Base-by-base conservation (phyloP, 1,140 invertebrate genomes). In the Drosophila nigromelanica region DNA sequence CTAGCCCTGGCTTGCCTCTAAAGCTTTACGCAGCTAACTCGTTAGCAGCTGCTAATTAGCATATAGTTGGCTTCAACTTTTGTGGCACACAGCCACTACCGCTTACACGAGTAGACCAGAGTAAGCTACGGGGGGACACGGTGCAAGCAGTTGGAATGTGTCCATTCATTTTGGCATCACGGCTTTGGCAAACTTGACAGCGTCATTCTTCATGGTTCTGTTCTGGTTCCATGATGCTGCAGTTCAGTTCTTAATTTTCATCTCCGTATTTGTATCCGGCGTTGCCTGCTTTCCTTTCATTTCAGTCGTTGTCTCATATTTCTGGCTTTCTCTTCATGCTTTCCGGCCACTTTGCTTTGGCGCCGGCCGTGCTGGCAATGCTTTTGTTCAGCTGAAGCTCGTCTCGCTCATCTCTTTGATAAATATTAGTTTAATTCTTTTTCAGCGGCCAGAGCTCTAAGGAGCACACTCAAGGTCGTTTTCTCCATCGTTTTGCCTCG, bases 351-450 rank as follows among this genome's bases (percentile, higher is more conserved):
- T 67, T 72, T 74, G 37, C 48, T 35, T 58, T 82, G 82, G 82
- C 83, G 78, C 82, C 82, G 60, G 64, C 68, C 60, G 58, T 56
- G 60, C 59, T 81, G 58, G 48, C 71, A 43, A 45, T 63, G 56
- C 82, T 77, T 87, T 87, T 87, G 82, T 89, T 89, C 73, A 64
- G 66, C 68, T 87, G 77, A 73, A 89, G 82, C 79, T 82, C 79
- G 79, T 89, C 80, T 73, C 73, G 72, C 76, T 89, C 79, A 87
- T 79, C 83, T 79, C 82, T 87, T 89, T 87, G 79, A 87, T 89
- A 87, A 87, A 87, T 89, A 87, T 87, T 87, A 79, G 82, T 89
- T 89, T 89, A 89, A 87, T 83, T 79, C 83, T 55, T 78, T 81
- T 55, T 62, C 64, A 73, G 14, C 58, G 45, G 24, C 12, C 40